Conservation (phyloP, 2,888 invertebrate species). For the Melieria omissa region DNA sequence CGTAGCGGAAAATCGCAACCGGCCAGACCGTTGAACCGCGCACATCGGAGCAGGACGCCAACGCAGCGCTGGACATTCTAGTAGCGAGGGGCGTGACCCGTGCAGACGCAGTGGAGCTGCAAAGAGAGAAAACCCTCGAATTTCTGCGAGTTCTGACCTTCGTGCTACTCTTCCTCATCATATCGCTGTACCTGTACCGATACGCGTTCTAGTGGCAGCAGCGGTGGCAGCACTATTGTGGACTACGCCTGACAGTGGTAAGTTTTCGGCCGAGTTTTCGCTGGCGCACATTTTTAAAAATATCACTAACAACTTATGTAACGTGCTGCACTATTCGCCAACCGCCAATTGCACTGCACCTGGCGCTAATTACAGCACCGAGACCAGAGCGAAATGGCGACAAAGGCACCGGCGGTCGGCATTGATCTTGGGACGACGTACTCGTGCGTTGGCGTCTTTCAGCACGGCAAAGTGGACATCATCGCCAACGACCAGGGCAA, state of each 20-base stretch:
- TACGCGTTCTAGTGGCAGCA: conserved; percentile 58
- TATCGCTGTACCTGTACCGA: conserved; percentile 64
- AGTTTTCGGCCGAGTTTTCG: conserved; percentile 21
- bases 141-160: conserved; percentile 65
- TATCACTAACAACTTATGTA: neutral
- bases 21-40: too few relatives aligned
- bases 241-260: neutral
- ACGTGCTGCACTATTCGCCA: neutral
- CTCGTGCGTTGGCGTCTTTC: conserved; percentile 93
- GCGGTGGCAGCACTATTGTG: neutral
- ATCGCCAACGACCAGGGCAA: conserved; percentile 88
- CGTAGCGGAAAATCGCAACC: too few relatives aligned
- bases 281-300: neutral
- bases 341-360: conserved; percentile 9
- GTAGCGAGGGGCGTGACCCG: too few relatives aligned
- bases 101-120: conserved; percentile 65
- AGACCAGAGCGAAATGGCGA: conserved; percentile 62
- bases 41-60: too few relatives aligned
- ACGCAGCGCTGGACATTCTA: too few relatives aligned
- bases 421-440: conserved; percentile 93
- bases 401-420: conserved; percentile 63
- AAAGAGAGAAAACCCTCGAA: conserved; percentile 65
- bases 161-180: conserved; percentile 63
- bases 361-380: conserved; percentile 29
- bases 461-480: conserved; percentile 87